phyloP scores from a whole-genome alignment of 2,888 invertebrate species.

The Rhorus exstirpatorius region DNA sequence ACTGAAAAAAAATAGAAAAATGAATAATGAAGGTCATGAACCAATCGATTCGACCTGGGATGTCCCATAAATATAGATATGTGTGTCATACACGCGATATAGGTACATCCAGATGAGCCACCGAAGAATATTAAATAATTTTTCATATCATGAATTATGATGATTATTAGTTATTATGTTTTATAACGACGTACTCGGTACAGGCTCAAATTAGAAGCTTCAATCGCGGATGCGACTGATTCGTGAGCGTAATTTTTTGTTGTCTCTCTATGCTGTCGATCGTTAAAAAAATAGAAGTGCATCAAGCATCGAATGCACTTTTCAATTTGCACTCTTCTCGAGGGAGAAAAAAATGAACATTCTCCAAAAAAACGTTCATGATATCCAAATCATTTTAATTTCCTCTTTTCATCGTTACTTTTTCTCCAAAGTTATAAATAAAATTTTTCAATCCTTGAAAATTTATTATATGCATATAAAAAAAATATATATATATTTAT shows the following conservation, averaged over 20 bases:
- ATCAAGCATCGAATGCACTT: background rate
- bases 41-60: too few species aligned
- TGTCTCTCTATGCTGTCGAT: background rate
- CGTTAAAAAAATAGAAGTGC: background rate
- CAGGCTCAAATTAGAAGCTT: slow-evolving; percentile 50
- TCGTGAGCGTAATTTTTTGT: background rate
- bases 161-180: slow-evolving; percentile 50
- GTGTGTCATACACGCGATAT: too few species aligned
- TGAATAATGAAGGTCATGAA: too few species aligned
- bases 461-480: too few species aligned
- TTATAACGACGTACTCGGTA: slow-evolving; percentile 30
- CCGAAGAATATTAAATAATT: slow-evolving; percentile 26
- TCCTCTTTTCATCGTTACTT: too few species aligned
- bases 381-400: too few species aligned
- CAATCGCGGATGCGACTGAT: slow-evolving; percentile 45
- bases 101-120: background rate
- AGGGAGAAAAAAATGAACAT: background rate
- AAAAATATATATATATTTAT: too few species aligned
- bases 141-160: slow-evolving; percentile 42
- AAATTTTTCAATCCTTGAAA: too few species aligned
- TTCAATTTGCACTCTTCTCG: background rate
- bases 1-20: too few species aligned
- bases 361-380: too few species aligned
- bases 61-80: too few species aligned
- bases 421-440: too few species aligned